Percentiles rank a stretch among this genome's conserved stretches.
These are phyloP conservation scores for Rosalia funebris DNA, from an alignment of 2,888 invertebrate genomes.

Conservation along the genomic window DNA sequence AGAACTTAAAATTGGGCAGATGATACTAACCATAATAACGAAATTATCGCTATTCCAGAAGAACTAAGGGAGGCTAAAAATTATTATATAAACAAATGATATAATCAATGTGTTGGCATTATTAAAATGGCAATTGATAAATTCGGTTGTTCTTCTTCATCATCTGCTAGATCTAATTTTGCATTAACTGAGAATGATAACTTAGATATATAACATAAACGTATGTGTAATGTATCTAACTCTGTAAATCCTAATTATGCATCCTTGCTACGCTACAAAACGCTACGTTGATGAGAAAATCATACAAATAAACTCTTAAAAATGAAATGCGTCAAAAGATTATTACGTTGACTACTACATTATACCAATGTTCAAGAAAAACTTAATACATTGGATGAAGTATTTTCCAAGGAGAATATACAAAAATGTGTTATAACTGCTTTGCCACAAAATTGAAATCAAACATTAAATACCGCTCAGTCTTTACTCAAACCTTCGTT, in stretches of 20 bases:
- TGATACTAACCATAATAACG: slow-evolving; percentile 49
- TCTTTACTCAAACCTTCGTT: too few relatives aligned
- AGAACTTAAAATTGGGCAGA: slow-evolving; percentile 38
- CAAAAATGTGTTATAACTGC: neutral
- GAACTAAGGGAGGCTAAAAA: slow-evolving; percentile 43
- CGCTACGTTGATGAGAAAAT: slow-evolving; percentile 32
- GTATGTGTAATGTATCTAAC: slow-evolving; percentile 28
- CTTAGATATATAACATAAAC: slow-evolving; percentile 29
- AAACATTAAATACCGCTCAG: too few relatives aligned
- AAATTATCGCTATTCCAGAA: slow-evolving; percentile 57
- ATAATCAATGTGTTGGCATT: slow-evolving; percentile 5
- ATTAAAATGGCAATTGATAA: slow-evolving; percentile 30
- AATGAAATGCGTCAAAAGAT: slow-evolving; percentile 2
- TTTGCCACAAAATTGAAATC: too few relatives aligned
- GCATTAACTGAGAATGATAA: slow-evolving; percentile 22
- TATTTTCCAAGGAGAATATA: neutral
- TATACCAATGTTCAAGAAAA: neutral
- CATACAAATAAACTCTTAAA: slow-evolving; percentile 10
- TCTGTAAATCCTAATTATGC: slow-evolving; percentile 26
- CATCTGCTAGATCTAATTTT: neutral
- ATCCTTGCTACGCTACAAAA: slow-evolving; percentile 31
- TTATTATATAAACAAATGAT: slow-evolving; percentile 33
- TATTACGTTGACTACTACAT: neutral
- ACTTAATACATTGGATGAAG: neutral
- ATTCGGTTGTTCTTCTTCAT: slow-evolving; percentile 26